phyloP scores from a whole-genome alignment of 1,140 invertebrate genomes.

The Tribolium castaneum region DNA sequence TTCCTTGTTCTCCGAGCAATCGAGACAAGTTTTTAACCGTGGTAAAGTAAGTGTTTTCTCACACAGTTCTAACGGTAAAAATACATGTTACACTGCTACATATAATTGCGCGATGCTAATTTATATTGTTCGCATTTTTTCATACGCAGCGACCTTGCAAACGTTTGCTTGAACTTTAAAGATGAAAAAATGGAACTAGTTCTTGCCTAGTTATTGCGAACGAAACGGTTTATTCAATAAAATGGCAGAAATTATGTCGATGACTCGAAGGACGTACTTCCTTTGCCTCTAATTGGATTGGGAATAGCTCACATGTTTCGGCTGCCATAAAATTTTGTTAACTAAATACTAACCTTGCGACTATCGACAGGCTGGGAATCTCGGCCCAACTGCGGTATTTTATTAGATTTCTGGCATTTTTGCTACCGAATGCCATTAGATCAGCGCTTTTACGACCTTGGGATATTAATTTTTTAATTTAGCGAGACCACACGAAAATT shows the following conservation, averaged over 20 bases:
- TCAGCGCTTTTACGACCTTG: not conserved
- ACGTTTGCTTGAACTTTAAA: conserved; percentile 46
- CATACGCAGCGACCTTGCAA: conserved; percentile 39
- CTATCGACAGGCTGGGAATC: not conserved
- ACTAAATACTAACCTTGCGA: conserved; percentile 18
- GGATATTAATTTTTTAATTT: not conserved
- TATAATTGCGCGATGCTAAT: conserved; percentile 45
- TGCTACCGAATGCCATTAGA: conserved; percentile 9
- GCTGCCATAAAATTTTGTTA: conserved; percentile 22
- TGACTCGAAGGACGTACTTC: conserved; percentile 12
- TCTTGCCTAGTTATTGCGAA: conserved; percentile 43
- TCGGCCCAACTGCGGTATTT: not conserved
- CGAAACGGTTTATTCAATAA: conserved; percentile 32
- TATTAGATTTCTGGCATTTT: conserved; percentile 10
- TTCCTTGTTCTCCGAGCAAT: not conserved
- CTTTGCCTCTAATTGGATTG: not conserved
- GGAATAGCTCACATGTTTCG: conserved; percentile 3
- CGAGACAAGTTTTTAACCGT: not conserved
- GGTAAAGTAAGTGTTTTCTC: conserved; percentile 29
- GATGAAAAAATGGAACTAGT: conserved; percentile 44
- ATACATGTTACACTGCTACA: conserved; percentile 1
- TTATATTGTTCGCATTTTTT: conserved; percentile 44
- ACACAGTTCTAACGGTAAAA: conserved; percentile 21
- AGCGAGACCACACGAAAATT: no score
- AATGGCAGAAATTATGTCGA: conserved; percentile 23